Base-by-base conservation (phyloP, 2,797 vertebrate genomes). In the Lithobates pipiens region DNA sequence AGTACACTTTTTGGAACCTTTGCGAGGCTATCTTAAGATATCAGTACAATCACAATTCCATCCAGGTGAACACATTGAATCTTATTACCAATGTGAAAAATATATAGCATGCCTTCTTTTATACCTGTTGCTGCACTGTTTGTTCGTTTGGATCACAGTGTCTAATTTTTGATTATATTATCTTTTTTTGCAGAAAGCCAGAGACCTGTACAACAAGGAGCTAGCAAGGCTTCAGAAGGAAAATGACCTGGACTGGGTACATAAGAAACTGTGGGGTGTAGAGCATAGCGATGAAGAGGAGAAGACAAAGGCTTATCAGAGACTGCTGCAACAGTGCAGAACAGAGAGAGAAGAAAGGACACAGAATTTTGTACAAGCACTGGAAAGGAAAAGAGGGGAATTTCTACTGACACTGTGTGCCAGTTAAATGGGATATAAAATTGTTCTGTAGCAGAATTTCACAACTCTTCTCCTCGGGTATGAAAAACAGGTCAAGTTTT, bases 1-100 rank as follows among this genome's bases (percentile, higher is more conserved):
- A 99, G 86, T 99, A 99, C 89, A 96, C 97, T 0, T 99, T 99
- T 91, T 99, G 98, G 98, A 99, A 99, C 91, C 92, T 99, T 79
- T 99, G 97, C 91, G 97, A 99, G 89, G 98, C 98, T 25, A 92
- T 99, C 86, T 91, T 99, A 76, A 96, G 96, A 87, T 99, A 96
- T 91, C 98, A 99, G 89, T 93, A 97, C 92, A 99, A 95, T 92
- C 92, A 97, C 88, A 94, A 88, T 83, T 93, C 96, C 86, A 95
- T 99, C 82, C 97, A 99, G 96, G 98, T 99, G 10, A 70, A 68
- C 42, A 10, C 1, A 68, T 39, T 9, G 1, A 9, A 16, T 21
- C 6, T 5, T 21, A 61, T 61, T 61, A 6, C 1, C 5, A 61
- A 18, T 61, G 21, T 61, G 4, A 18, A 54, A 54, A 4, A 0